Conservation (phyloP, 2,888 invertebrate species). For the Stenurella melanura region DNA sequence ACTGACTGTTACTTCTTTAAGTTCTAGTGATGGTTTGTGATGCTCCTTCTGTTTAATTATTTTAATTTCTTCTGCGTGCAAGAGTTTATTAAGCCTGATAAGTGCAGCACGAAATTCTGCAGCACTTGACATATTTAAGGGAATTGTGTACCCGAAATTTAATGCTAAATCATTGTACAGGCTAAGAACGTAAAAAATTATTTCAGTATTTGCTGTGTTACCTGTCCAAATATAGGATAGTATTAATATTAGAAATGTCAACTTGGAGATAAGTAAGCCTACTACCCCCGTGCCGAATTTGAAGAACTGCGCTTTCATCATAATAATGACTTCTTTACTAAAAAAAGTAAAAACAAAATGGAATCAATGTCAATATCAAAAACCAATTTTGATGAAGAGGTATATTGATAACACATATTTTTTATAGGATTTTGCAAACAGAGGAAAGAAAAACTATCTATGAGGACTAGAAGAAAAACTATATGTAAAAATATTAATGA, state of each 20-base stretch:
- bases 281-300: constrained; percentile 61
- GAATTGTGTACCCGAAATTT: constrained; percentile 51
- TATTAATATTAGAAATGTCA: constrained; percentile 54
- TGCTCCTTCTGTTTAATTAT: not conserved
- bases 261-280: constrained; percentile 56
- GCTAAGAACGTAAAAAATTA: constrained; percentile 52
- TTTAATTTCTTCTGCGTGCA: constrained; percentile 48
- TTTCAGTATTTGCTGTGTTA: constrained; percentile 53
- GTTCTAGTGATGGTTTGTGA: constrained; percentile 27
- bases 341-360: constrained; percentile 33
- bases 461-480: too few relatives aligned
- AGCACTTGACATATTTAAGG: constrained; percentile 47
- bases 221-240: constrained; percentile 54
- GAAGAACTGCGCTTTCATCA: constrained; percentile 50
- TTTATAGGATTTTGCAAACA: too few relatives aligned
- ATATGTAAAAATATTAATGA: too few relatives aligned
- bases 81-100: constrained; percentile 48
- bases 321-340: constrained; percentile 53
- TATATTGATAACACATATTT: too few relatives aligned
- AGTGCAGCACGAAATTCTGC: constrained; percentile 54
- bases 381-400: too few relatives aligned
- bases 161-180: constrained; percentile 47
- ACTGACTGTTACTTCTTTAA: constrained; percentile 41
- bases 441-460: too few relatives aligned
- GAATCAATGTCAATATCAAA: too few relatives aligned